phyloP scores from a whole-genome alignment of 1,140 invertebrate species.

The Hyles vespertilio region DNA sequence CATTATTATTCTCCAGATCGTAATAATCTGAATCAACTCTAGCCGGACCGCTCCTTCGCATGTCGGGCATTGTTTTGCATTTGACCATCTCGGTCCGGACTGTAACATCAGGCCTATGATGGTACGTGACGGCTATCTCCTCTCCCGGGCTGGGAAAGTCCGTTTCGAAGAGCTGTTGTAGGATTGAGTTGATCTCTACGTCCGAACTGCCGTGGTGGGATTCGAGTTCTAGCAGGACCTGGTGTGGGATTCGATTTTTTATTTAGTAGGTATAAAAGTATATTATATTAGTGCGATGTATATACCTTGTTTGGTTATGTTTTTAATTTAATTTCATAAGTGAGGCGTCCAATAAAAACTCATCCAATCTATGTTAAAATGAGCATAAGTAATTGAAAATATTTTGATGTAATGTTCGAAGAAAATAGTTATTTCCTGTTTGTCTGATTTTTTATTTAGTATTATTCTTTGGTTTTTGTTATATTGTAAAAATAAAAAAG shows the following conservation, averaged over 20 bases:
- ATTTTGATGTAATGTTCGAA: too few relatives aligned
- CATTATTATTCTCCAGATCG: conserved; percentile 57
- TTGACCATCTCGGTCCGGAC: conserved; percentile 21
- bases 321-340: too few relatives aligned
- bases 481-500: too few relatives aligned
- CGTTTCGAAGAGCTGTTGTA: conserved; percentile 78
- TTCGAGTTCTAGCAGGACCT: conserved; percentile 83
- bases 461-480: too few relatives aligned
- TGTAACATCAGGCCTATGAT: neutral
- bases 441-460: too few relatives aligned
- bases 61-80: conserved; percentile 41
- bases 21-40: conserved; percentile 36
- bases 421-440: too few relatives aligned
- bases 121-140: conserved; percentile 61
- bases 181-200: conserved; percentile 73
- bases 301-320: too few relatives aligned
- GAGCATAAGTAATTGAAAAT: too few relatives aligned
- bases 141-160: conserved; percentile 79
- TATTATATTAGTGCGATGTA: too few relatives aligned
- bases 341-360: too few relatives aligned
- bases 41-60: conserved; percentile 18
- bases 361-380: too few relatives aligned
- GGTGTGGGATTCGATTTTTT: neutral
- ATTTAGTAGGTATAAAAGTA: too few relatives aligned
- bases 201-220: conserved; percentile 80